A percentile compares a stretch with the other conserved stretches of the same genome.
Conservation (phyloP, 2,888 invertebrate genomes). For the Peribatodes rhomboidaria region DNA sequence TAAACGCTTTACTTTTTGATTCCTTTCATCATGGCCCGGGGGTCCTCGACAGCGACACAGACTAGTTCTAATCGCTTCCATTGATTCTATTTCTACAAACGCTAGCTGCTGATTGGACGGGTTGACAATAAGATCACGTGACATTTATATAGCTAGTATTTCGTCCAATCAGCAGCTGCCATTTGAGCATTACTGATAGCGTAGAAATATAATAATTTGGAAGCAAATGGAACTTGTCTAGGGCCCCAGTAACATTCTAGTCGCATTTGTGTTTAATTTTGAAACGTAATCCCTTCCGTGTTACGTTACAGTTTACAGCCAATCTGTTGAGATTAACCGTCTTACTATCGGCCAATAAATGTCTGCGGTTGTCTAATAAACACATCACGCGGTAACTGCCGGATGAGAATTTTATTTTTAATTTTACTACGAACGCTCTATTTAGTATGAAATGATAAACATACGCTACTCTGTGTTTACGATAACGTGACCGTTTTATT, state of each 20-base stretch:
- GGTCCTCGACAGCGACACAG: too few species aligned
- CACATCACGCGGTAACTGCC: conserved; percentile 1
- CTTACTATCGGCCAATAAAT: conserved; percentile 12
- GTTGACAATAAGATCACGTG: too few species aligned
- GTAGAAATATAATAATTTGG: too few species aligned
- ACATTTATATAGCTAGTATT: too few species aligned
- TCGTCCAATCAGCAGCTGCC: too few species aligned
- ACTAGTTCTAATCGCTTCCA: too few species aligned
- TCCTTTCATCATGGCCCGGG: too few species aligned
- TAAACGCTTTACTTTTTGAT: too few species aligned
- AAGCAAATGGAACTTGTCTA: too few species aligned
- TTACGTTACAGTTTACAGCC: conserved; percentile 1
- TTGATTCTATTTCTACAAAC: too few species aligned
- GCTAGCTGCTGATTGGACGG: too few species aligned
- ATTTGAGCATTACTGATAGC: too few species aligned
- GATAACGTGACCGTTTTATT: conserved; percentile 16
- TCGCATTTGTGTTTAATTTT: background rate
- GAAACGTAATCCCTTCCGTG: background rate
- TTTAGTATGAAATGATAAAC: conserved; percentile 23
- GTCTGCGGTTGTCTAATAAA: conserved; percentile 24
- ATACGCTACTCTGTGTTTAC: conserved; percentile 17
- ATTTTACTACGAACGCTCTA: conserved; percentile 18
- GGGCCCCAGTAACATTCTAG: background rate
- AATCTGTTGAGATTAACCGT: conserved; percentile 12
- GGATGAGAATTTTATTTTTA: conserved; percentile 15